Base-by-base conservation (phyloP, 2,888 invertebrate genomes). In the Mamestra brassicae region DNA sequence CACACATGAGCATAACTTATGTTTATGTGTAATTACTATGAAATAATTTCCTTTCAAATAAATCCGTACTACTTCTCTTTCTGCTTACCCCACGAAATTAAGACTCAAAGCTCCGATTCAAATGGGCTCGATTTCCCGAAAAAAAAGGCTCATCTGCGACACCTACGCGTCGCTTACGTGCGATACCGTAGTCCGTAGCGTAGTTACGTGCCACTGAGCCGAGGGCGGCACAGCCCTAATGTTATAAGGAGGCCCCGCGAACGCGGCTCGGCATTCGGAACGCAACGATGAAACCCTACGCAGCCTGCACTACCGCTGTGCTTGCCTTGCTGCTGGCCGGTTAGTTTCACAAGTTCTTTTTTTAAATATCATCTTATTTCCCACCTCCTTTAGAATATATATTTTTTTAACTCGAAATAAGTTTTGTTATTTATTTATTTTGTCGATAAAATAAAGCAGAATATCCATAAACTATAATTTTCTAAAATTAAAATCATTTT, bases 281-380 rank as follows among this genome's bases (percentile, higher is more conserved):
- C 87, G 88, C 90, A 90, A 93, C 90, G 84, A 95, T 95, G 95
- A 90, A 87, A 86, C 89, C 90, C 87, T 88, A 89, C 91, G 92
- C 91, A 88, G 90, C 92, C 80, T 89, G 91, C 88, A 89, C 91
- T 85, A 84, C 87, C 87, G 91, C 88, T 83, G 89, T 91, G 90
- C 89, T 95, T 81, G 92, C 92, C 79, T 85, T 95, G 81, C 87
- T 94, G 73, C 91, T 95, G 81, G 92, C 93, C 91, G 95, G 95
- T 96, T 89, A 92, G 93, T 93, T 89, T 76, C 61, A 83, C 82
- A 69, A 72, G 74, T 82, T 79, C 45, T 55, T 64, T n/a, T 68
- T 74, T 82, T 80, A 71, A 80, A 52, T 75, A 64, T 64, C 78
- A 65, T 55, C 72, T 75, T 52, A 58, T 8, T 71, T 45, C 55